A percentile compares a stretch with the other conserved stretches of the same genome.
Evolutionary conservation across 2,888 invertebrate genomes (phyloP).

Genomic region (Lasioglossum pauxillum): DNA sequence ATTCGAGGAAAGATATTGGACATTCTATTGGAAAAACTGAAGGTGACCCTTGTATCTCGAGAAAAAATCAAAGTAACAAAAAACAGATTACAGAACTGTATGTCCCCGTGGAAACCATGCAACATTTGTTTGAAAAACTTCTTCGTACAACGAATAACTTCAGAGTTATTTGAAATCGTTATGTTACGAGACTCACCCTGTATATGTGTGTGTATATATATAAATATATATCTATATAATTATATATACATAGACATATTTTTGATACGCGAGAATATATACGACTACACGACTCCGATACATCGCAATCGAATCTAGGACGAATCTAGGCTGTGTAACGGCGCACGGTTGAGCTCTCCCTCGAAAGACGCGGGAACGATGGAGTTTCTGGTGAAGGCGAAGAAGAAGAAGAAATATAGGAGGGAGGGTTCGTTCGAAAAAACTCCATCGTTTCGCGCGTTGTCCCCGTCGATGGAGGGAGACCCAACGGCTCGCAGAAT

Average conservation of each 20-base stretch:
- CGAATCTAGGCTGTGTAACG: constrained; percentile 67
- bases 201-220: constrained; percentile 71
- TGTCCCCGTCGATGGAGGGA: constrained; percentile 34
- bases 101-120: too few relatives aligned
- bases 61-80: too few relatives aligned
- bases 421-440: neutral
- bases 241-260: constrained; percentile 75
- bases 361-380: constrained; percentile 39
- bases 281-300: constrained; percentile 72
- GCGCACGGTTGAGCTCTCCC: constrained; percentile 53
- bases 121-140: too few relatives aligned
- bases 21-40: too few relatives aligned
- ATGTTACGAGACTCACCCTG: too few relatives aligned
- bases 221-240: constrained; percentile 72
- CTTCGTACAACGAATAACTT: too few relatives aligned
- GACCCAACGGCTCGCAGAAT: constrained; percentile 49
- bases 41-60: too few relatives aligned
- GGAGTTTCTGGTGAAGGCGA: constrained; percentile 17
- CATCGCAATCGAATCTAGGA: constrained; percentile 70
- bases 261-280: constrained; percentile 72
- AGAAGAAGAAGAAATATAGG: neutral
- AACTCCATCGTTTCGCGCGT: constrained; percentile 38
- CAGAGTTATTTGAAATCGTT: too few relatives aligned
- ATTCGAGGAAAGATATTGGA: too few relatives aligned
- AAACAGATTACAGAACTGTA: too few relatives aligned